A percentile compares a stretch with the other conserved stretches of the same genome.
Conservation (phyloP, 2,797 vertebrate genomes). For the Rhincodon typus region DNA sequence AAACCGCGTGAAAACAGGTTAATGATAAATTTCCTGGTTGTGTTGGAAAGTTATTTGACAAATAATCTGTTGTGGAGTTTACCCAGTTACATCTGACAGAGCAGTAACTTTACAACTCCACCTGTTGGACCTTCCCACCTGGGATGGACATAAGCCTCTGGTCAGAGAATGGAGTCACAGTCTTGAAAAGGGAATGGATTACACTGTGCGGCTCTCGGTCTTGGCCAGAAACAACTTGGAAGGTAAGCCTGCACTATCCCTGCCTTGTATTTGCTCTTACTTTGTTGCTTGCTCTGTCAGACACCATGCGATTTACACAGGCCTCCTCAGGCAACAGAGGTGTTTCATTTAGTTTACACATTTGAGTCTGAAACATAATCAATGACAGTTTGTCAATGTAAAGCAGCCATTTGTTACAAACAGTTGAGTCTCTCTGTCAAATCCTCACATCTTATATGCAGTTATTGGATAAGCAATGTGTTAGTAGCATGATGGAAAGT, state of each 20-base stretch:
- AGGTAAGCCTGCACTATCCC: neutral
- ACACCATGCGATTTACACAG: neutral
- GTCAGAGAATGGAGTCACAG: neutral
- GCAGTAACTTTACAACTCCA: neutral
- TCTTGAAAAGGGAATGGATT: neutral
- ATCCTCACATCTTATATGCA: neutral
- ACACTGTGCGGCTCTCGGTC: neutral
- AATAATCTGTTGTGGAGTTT: neutral
- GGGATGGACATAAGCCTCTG: neutral
- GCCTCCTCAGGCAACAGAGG: neutral
- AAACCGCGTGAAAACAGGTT: neutral
- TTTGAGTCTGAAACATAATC: neutral
- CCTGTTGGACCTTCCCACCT: neutral
- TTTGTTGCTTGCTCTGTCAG: neutral
- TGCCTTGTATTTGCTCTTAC: neutral
- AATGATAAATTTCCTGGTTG: neutral
- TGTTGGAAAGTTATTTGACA: neutral
- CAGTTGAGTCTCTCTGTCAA: neutral
- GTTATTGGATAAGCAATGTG: neutral
- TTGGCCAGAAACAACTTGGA: neutral
- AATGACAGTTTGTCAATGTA: neutral
- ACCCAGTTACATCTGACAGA: no score
- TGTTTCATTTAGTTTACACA: neutral
- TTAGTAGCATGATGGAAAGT: neutral
- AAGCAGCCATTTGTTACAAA: neutral